Evolutionary conservation across 2,113 vertebrate genomes (phyloP).

Genomic region (Alectura lathami): DNA sequence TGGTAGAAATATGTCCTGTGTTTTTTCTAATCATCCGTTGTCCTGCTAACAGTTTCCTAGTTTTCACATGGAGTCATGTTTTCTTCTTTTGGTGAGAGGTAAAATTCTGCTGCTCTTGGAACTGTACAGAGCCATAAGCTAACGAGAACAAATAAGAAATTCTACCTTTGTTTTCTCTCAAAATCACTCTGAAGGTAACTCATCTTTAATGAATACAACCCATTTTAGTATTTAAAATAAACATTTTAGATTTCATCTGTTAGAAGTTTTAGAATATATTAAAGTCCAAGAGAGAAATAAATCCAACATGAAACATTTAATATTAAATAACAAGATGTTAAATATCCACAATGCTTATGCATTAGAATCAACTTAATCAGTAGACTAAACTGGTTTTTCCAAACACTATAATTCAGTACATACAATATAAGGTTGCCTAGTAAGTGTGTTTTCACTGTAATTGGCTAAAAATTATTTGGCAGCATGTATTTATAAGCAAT

Average conservation of each 20-base stretch:
- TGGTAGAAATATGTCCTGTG: not conserved
- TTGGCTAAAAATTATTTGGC: not conserved
- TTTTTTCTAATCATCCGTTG: not conserved
- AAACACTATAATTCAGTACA: not conserved
- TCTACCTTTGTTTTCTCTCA: not conserved
- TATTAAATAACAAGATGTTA: not conserved
- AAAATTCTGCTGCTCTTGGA: not conserved
- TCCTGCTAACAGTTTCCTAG: not conserved
- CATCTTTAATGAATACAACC: not conserved
- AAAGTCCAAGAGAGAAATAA: not conserved
- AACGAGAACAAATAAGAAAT: not conserved
- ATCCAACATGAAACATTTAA: not conserved
- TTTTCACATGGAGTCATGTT: not conserved
- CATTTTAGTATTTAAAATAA: not conserved
- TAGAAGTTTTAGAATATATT: not conserved
- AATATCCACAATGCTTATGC: not conserved
- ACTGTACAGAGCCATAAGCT: not conserved
- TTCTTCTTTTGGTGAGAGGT: not conserved
- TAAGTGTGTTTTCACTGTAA: not conserved
- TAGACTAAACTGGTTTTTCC: not conserved
- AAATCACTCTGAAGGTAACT: not conserved
- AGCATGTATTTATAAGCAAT: not conserved
- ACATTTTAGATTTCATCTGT: not conserved
- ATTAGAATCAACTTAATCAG: not conserved
- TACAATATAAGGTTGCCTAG: not conserved